Base-by-base conservation (phyloP, 1,140 invertebrate species). In the Dreissena polymorpha region DNA sequence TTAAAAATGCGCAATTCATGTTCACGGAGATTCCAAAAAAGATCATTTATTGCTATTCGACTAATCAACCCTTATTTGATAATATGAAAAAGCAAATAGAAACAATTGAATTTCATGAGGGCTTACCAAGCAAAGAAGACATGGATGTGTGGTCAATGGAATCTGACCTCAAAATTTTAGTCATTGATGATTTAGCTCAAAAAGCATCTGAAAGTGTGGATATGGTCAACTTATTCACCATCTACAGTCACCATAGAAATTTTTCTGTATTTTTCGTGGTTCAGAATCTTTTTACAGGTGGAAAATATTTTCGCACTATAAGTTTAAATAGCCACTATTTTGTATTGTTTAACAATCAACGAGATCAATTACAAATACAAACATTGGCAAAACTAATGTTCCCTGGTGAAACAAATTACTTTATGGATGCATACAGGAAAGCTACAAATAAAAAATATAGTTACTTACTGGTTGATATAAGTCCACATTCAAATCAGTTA, bases 331-430 rank as follows among this genome's bases (percentile, higher is more conserved):
- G 60, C 65, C 78, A 77, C 29, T 71, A 71, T 53, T 77, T 86
- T n/a, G n/a, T 86, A 23, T 57, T 86, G 25, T 86, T 84, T 70
- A 71, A 60, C 39, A 86, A 82, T 51, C 49, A 55, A 27, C 70
- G 86, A 71, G 86, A 86, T 84, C 53, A 70, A 51, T 50, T 84
- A 63, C 86, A 85, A 51, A 77, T 86, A 14, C 57, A 83, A 39
- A 86, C 73, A 10, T 85, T 86, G 50, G 86, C 68, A n/a, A 80
- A 63, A 70, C 86, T 84, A 60, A 75, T 86, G 55, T 84, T 86
- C 57, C 77, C 82, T 18, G 83, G 83, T 10, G 72, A 76, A 67
- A 68, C 53, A 0, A 68, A 68, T 49, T 86, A 80, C 84, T 86
- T 83, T 55, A 84, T 82, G 78, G 82, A 86, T 39, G 73, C 71